Conservation (phyloP, 1,140 invertebrate species). For the Mizuhopecten yessoensis region DNA sequence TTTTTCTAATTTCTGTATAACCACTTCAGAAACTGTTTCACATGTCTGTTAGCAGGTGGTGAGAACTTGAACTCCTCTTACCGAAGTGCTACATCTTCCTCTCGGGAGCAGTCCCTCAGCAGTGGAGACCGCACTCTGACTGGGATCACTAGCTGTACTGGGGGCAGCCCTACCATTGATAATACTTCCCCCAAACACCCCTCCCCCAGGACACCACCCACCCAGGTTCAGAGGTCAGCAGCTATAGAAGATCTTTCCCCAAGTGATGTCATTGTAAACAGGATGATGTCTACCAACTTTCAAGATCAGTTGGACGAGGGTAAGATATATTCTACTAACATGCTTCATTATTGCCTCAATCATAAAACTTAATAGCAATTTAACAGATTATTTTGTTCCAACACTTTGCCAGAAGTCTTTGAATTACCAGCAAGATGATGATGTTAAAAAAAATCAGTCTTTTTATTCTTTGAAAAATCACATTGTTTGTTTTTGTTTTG, state of each 20-base stretch:
- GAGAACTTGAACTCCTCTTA: too few species aligned
- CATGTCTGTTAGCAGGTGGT: not conserved
- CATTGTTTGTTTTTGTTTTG: too few species aligned
- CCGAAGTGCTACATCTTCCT: not conserved
- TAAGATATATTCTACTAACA: not conserved
- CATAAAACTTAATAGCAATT: too few species aligned
- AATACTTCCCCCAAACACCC: conserved; percentile 6
- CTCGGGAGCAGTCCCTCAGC: conserved; percentile 24
- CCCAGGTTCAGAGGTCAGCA: not conserved
- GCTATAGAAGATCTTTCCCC: not conserved
- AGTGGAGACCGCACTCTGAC: not conserved
- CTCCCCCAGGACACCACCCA: not conserved
- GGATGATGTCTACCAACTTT: not conserved
- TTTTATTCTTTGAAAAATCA: too few species aligned
- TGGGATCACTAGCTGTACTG: not conserved
- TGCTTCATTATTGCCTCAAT: too few species aligned
- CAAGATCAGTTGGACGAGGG: not conserved
- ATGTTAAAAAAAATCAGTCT: too few species aligned
- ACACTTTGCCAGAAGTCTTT: too few species aligned
- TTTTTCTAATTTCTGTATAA: too few species aligned
- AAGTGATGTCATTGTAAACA: not conserved
- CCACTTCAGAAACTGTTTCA: too few species aligned
- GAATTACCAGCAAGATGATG: too few species aligned
- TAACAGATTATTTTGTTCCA: too few species aligned
- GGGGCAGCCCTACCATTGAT: not conserved